Conservation (phyloP, 2,888 invertebrate species). For the Aphidius colemani region DNA sequence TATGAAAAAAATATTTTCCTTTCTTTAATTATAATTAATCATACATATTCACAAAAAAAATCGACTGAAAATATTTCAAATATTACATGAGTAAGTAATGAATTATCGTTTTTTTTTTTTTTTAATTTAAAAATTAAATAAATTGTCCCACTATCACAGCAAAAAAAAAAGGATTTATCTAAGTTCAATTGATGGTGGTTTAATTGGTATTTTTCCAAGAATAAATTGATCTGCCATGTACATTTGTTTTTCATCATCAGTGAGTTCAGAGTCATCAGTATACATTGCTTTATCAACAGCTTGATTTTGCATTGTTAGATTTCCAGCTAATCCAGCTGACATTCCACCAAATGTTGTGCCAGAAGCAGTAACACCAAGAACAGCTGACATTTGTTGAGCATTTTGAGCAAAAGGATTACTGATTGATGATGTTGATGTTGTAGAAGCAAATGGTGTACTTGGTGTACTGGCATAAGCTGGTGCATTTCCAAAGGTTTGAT, state of each 20-base stretch:
- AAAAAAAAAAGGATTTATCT: slow-evolving; percentile 35
- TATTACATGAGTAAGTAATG: no score
- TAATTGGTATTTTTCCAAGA: slow-evolving; percentile 50
- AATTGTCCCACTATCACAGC: no score
- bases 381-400: slow-evolving; percentile 30
- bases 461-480: slow-evolving; percentile 27
- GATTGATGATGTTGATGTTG: slow-evolving; percentile 26
- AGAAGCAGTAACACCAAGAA: slow-evolving; percentile 29
- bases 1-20: no score
- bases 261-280: slow-evolving; percentile 43
- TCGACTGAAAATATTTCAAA: no score
- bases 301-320: slow-evolving; percentile 36
- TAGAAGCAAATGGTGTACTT: slow-evolving; percentile 30
- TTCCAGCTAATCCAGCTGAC: slow-evolving; percentile 35
- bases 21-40: no score
- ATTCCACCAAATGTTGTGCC: slow-evolving; percentile 28
- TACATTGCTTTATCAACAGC: slow-evolving; percentile 46
- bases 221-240: slow-evolving; percentile 46
- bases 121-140: no score
- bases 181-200: slow-evolving; percentile 52
- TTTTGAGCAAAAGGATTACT: slow-evolving; percentile 36
- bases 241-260: slow-evolving; percentile 51
- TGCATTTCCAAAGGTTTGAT: slow-evolving; percentile 16
- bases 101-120: no score
- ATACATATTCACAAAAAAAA: no score